Evolutionary conservation across 1,140 invertebrate species (phyloP).

Genomic region (Chrysomallon squamiferum): DNA sequence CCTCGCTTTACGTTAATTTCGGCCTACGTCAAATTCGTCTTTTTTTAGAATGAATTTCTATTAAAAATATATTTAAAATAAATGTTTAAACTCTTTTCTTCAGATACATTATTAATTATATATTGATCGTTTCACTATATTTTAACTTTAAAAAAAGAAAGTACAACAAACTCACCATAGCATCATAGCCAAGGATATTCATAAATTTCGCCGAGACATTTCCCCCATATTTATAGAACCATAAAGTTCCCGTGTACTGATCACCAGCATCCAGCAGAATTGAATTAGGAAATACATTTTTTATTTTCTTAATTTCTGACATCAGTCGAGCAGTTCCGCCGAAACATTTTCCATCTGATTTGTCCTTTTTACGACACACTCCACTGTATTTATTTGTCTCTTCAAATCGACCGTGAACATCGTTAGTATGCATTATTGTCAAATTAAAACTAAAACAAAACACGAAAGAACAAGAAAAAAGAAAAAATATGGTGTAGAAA

Average conservation of each 20-base stretch:
- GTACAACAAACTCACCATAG: slow-evolving; percentile 79
- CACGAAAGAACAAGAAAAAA: no score
- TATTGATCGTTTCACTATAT: no score
- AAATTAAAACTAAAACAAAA: slow-evolving; percentile 50
- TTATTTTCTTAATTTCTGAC: slow-evolving; percentile 20
- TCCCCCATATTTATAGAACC: slow-evolving; percentile 82
- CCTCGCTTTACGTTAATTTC: no score
- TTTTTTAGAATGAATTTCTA: no score
- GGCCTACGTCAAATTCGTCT: no score
- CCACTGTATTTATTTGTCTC: slow-evolving; percentile 74
- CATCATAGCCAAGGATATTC: slow-evolving; percentile 79
- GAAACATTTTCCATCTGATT: slow-evolving; percentile 70
- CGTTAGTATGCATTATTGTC: slow-evolving; percentile 88
- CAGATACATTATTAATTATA: no score
- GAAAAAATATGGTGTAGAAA: no score
- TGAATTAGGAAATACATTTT: slow-evolving; percentile 62
- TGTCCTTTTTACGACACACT: slow-evolving; percentile 66
- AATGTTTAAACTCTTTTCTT: no score
- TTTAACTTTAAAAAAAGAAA: no score
- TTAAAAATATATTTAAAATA: no score
- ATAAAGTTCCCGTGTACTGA: slow-evolving; percentile 85
- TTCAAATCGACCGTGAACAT: slow-evolving; percentile 87
- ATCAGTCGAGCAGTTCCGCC: slow-evolving; percentile 80
- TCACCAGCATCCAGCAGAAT: slow-evolving; percentile 87
- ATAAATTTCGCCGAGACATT: slow-evolving; percentile 77